These are phyloP conservation scores for Brienomyrus longianalis DNA, from an alignment of 2,113 vertebrate genomes.

Conservation along the genomic window DNA sequence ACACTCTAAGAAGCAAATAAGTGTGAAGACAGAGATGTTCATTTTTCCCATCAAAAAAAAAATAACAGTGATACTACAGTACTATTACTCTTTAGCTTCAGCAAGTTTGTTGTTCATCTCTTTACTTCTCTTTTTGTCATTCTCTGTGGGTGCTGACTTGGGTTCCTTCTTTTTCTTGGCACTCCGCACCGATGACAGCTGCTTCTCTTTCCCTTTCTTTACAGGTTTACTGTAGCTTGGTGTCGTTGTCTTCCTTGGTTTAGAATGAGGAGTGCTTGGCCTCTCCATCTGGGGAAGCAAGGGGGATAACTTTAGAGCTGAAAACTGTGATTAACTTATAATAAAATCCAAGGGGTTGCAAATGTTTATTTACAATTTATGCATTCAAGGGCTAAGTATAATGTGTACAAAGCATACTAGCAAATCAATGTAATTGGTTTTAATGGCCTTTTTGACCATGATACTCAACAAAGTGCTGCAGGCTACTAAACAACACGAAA, in stretches of 20 bases:
- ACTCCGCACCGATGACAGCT: slow-evolving; percentile 65
- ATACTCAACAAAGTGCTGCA: neutral
- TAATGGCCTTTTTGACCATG: neutral
- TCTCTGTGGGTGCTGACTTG: slow-evolving; percentile 64
- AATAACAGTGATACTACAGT: slow-evolving; percentile 48
- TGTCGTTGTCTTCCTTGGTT: slow-evolving; percentile 90
- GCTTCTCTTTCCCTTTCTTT: slow-evolving; percentile 89
- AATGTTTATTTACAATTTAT: neutral
- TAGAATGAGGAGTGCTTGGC: slow-evolving; percentile 71
- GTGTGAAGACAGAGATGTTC: slow-evolving; percentile 56
- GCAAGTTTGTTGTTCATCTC: slow-evolving; percentile 99
- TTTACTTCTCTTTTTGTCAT: slow-evolving; percentile 83
- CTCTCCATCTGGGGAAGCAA: slow-evolving; percentile 72
- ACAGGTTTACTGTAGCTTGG: slow-evolving; percentile 48
- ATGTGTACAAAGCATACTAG: neutral
- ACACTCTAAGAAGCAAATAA: slow-evolving; percentile 28
- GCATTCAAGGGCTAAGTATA: neutral
- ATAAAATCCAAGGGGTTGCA: neutral
- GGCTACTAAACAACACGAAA: neutral
- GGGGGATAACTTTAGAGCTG: slow-evolving; percentile 14
- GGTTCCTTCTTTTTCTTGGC: slow-evolving; percentile 80
- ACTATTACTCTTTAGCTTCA: slow-evolving; percentile 88
- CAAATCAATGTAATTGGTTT: neutral
- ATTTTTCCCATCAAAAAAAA: slow-evolving; percentile 38
- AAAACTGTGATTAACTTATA: neutral